phyloP scores from a whole-genome alignment of 30 jellyfish, hydroid and myxozoan genomes.

The Phacellophora camtschatica region DNA sequence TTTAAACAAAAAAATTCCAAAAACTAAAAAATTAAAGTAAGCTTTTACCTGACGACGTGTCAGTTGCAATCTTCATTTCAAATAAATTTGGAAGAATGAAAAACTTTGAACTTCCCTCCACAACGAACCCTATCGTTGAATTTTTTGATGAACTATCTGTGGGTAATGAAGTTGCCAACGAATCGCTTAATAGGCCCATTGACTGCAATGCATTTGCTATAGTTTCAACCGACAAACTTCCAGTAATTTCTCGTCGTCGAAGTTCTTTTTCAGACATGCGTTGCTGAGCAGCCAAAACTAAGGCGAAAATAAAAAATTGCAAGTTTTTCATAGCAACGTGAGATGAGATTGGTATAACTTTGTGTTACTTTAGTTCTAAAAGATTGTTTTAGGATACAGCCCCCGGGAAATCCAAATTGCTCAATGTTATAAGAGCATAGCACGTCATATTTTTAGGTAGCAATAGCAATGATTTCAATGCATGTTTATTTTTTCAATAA shows the following conservation, averaged over 20 bases:
- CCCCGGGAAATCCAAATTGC: no score
- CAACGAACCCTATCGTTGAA: slow-evolving; percentile 2
- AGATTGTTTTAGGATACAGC: no score
- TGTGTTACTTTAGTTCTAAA: no score
- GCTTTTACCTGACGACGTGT: slow-evolving; percentile 24
- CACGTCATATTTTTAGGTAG: no score
- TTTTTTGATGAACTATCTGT: not conserved
- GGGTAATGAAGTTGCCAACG: slow-evolving; percentile 19
- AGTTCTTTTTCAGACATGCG: slow-evolving; percentile 95
- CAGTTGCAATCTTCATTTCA: slow-evolving; percentile 24
- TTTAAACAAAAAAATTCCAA: no score
- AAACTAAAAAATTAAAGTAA: not conserved
- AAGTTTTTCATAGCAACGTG: no score
- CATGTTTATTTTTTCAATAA: no score
- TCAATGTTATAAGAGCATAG: no score
- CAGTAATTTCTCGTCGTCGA: slow-evolving; percentile 87
- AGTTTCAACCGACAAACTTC: slow-evolving; percentile 78
- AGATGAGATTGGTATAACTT: no score
- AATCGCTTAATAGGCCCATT: slow-evolving; percentile 40
- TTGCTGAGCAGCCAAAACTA: slow-evolving; percentile 86
- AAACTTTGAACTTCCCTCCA: slow-evolving; percentile 54
- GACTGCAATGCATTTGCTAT: slow-evolving; percentile 52
- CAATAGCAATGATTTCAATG: no score
- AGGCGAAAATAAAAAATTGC: not conserved
- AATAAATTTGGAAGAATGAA: slow-evolving; percentile 31